Percentiles rank a stretch among this genome's conserved stretches.
phyloP scores from a whole-genome alignment of 2,797 vertebrate species.

The Helicolenus hilgendorfi region DNA sequence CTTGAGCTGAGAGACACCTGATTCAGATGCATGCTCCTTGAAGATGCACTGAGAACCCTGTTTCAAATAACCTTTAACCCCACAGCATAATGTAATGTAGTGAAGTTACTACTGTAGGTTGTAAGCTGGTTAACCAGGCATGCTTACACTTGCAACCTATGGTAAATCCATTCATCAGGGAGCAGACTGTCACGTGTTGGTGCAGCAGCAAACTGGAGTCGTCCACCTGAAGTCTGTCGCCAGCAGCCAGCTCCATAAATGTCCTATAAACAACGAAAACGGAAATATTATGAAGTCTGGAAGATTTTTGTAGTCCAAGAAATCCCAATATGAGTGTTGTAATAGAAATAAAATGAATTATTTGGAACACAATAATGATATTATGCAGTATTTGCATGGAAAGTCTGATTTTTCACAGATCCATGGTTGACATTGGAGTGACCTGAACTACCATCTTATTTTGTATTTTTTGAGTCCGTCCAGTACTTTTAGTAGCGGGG shows the following conservation, averaged over 20 bases:
- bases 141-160: not conserved
- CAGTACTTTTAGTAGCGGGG: not conserved
- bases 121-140: not conserved
- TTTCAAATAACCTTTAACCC: not conserved
- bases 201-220: not conserved
- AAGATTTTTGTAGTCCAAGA: not conserved
- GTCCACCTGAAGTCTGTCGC: not conserved
- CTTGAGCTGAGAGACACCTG: not conserved
- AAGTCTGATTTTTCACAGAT: not conserved
- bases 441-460: slow-evolving; percentile 5
- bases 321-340: not conserved
- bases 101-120: not conserved
- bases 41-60: not conserved
- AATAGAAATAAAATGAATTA: not conserved
- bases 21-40: not conserved
- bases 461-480: not conserved
- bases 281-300: not conserved
- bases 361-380: not conserved
- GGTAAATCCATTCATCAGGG: not conserved
- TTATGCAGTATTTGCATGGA: slow-evolving; percentile 7
- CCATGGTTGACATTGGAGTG: not conserved
- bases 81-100: not conserved
- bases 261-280: slow-evolving; percentile 13
- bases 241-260: slow-evolving; percentile 17
- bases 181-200: not conserved